Evolutionary conservation across 37 sponge, comb jelly and placozoan genomes (phyloP).

Genomic region (Agelas oroides): DNA sequence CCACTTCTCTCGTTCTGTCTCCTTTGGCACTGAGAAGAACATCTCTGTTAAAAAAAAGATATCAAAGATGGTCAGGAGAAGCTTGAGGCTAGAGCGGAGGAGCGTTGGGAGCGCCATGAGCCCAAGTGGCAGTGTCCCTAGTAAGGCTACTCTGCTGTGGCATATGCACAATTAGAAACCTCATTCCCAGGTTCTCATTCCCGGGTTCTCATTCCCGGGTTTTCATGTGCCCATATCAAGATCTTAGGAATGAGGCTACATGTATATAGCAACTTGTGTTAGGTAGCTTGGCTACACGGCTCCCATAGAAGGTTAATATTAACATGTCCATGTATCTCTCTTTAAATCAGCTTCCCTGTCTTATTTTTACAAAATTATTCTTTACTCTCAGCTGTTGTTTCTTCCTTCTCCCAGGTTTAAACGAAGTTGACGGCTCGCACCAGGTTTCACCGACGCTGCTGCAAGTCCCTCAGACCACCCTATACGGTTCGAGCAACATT

Average conservation of each 20-base stretch:
- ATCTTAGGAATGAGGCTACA: too few species aligned
- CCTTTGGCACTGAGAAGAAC: not conserved
- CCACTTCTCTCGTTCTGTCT: not conserved
- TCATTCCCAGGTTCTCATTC: not conserved
- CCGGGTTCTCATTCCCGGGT: too few species aligned
- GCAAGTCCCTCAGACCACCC: slow-evolving; percentile 9
- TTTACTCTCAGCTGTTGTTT: not conserved
- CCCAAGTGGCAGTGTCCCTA: slow-evolving; percentile 10
- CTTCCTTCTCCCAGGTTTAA: too few species aligned
- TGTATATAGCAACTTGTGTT: too few species aligned
- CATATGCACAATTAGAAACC: not conserved
- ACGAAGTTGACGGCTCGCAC: too few species aligned
- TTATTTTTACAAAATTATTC: too few species aligned
- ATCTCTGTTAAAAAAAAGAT: not conserved
- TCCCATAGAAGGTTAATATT: too few species aligned
- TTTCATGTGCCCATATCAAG: too few species aligned
- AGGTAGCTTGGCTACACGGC: too few species aligned
- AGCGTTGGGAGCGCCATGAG: not conserved
- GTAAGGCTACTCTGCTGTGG: not conserved
- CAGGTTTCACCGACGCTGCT: too few species aligned
- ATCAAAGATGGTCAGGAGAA: not conserved
- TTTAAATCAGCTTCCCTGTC: too few species aligned
- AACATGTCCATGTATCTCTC: too few species aligned
- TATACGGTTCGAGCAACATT: slow-evolving; percentile 21
- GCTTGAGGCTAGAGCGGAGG: not conserved